Evolutionary conservation across 2,888 invertebrate species (phyloP).

Genomic region (Ditylenchus weischeri): DNA sequence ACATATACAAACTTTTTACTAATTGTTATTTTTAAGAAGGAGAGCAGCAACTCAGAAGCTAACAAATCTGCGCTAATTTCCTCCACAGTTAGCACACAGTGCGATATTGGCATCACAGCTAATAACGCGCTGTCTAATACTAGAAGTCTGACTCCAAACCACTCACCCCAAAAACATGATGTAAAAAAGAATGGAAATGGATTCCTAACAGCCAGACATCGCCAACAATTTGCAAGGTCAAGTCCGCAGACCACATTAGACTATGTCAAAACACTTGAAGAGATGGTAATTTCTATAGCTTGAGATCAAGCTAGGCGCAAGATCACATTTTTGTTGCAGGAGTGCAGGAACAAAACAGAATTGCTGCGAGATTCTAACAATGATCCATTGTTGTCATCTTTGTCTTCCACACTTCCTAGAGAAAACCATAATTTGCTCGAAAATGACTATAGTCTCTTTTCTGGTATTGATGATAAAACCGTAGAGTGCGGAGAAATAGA

Average conservation of each 20-base stretch:
- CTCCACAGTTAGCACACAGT: too few species aligned
- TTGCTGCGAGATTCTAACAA: slow-evolving; percentile 14
- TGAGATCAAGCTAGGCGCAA: too few species aligned
- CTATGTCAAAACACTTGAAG: slow-evolving; percentile 6
- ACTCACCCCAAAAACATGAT: too few species aligned
- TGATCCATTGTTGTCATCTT: not conserved
- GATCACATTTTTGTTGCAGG: not conserved
- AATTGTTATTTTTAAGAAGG: not conserved
- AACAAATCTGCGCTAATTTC: too few species aligned
- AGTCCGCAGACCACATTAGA: not conserved
- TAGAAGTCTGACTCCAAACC: too few species aligned
- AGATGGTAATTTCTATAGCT: not conserved
- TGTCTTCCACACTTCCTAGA: slow-evolving; percentile 15
- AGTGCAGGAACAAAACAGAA: slow-evolving; percentile 5
- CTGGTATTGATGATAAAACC: not conserved
- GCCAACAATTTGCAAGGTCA: too few species aligned
- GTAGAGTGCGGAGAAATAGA: slow-evolving; percentile 6
- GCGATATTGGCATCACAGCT: too few species aligned
- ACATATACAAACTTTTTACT: too few species aligned
- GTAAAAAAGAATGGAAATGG: too few species aligned
- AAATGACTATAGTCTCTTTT: slow-evolving; percentile 7
- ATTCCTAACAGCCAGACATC: too few species aligned
- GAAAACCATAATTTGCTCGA: slow-evolving; percentile 10
- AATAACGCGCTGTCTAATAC: too few species aligned
- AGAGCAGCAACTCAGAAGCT: not conserved